Evolutionary conservation across 1,140 invertebrate species (phyloP).

Genomic region (Brachionus rotundiformis): DNA sequence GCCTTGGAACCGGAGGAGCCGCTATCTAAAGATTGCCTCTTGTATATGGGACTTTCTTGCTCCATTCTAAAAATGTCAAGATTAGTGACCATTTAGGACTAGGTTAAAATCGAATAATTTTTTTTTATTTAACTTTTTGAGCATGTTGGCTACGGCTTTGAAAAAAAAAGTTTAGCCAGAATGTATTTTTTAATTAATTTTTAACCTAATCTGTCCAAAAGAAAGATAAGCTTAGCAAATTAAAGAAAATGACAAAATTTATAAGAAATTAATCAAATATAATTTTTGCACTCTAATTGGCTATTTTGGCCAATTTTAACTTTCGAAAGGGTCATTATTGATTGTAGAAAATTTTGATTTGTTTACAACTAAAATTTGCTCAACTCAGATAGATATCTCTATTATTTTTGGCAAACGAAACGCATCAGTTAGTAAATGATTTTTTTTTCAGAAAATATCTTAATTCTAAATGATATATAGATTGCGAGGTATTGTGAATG

Average conservation of each 20-base stretch:
- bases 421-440: constrained; percentile 32
- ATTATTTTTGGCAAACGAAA: constrained; percentile 37
- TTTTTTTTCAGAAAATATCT: constrained; percentile 29
- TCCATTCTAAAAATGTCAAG: not conserved
- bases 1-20: not conserved
- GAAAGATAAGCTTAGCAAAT: constrained; percentile 7
- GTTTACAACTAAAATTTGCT: not conserved
- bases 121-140: not conserved
- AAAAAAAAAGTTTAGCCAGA: not conserved
- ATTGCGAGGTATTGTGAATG: not conserved
- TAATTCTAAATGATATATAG: constrained; percentile 19
- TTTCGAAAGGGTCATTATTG: not conserved
- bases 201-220: not conserved
- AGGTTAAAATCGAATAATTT: not conserved
- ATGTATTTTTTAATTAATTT: not conserved
- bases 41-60: not conserved
- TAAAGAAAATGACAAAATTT: constrained; percentile 11
- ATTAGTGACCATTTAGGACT: no score
- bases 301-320: not conserved
- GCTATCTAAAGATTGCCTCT: not conserved
- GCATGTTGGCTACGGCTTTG: not conserved
- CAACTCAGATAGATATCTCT: constrained; percentile 3
- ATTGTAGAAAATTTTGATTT: not conserved
- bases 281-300: not conserved
- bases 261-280: not conserved